phyloP scores from a whole-genome alignment of 2,888 invertebrate species.

The Priocnemis perturbator region DNA sequence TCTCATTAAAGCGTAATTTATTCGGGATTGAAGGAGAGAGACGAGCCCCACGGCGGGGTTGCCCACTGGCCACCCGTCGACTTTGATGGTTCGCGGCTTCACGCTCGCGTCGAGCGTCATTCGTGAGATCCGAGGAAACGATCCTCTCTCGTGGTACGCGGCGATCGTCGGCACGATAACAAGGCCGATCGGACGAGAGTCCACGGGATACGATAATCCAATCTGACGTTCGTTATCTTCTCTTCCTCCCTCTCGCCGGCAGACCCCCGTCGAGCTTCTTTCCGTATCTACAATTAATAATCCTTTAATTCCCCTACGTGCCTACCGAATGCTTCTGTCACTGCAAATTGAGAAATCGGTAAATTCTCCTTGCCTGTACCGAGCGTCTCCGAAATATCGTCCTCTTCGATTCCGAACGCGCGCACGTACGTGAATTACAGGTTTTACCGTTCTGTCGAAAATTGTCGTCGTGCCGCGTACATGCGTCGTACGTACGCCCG shows the following conservation, averaged over 20 bases:
- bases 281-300: constrained; percentile 47
- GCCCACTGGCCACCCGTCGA: constrained; percentile 45
- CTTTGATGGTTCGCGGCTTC: constrained; percentile 48
- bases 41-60: background rate
- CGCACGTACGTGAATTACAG: too few relatives aligned
- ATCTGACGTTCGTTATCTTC: constrained; percentile 48
- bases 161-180: constrained; percentile 51
- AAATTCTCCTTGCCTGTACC: constrained; percentile 19
- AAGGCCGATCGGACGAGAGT: constrained; percentile 40
- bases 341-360: constrained; percentile 35
- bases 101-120: constrained; percentile 33
- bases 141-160: constrained; percentile 36
- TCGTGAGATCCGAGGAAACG: constrained; percentile 35
- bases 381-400: constrained; percentile 2
- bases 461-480: too few relatives aligned
- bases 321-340: constrained; percentile 44
- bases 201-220: constrained; percentile 49
- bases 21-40: constrained; percentile 12
- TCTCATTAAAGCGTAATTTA: constrained; percentile 45
- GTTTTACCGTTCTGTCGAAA: too few relatives aligned
- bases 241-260: background rate
- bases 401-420: background rate
- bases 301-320: constrained; percentile 44
- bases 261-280: constrained; percentile 7
- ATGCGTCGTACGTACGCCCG: too few relatives aligned